Base-by-base conservation (phyloP, 2,888 invertebrate species). In the Macaria notata region DNA sequence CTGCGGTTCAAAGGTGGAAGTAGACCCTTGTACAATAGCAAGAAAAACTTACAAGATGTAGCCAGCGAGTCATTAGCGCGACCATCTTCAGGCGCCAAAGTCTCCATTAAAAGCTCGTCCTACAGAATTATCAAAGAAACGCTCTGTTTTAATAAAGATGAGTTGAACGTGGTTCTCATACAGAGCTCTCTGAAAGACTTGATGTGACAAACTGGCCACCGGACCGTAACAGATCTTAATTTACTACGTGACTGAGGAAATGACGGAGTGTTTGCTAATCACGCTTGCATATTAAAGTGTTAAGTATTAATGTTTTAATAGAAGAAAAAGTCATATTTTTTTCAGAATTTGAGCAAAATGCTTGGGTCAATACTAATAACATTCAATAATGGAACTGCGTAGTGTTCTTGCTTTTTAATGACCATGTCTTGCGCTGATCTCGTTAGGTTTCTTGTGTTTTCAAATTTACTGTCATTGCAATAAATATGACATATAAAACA, bases 61-160 rank as follows among this genome's bases (percentile, higher is more conserved):
- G 4, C 41, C 43, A 5, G 9, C 43, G 44, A 41, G 36, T 75
- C 70, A 75, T 79, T 79, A 78, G 65, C 56, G 54, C 54, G 65
- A 56, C 62, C 62, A 69, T 79, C 79, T 78, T 78, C 75, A 78
- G 75, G 71, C 77, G 72, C 71, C 71, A 69, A 62, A 69, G 64
- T 69, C 71, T 71, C 78, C 80, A 83, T 86, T 82, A 85, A 75
- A 71, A 74, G 63, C 67, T 72, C 70, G 69, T 65, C 57, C 66
- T 76, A 71, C 75, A 71, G 66, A 76, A 76, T 78, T 78, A 77
- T 78, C 76, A 80, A 78, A 78, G 66, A 73, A 78, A 76, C 76
- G 75, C 73, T 75, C 72, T 71, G 70, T 70, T 72, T 83, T 83
- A 80, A 83, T 85, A 82, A 81, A 84, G 81, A 81, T 78, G 81